Evolutionary conservation across 2,113 vertebrate species (phyloP).

Genomic region (Rostratula benghalensis): DNA sequence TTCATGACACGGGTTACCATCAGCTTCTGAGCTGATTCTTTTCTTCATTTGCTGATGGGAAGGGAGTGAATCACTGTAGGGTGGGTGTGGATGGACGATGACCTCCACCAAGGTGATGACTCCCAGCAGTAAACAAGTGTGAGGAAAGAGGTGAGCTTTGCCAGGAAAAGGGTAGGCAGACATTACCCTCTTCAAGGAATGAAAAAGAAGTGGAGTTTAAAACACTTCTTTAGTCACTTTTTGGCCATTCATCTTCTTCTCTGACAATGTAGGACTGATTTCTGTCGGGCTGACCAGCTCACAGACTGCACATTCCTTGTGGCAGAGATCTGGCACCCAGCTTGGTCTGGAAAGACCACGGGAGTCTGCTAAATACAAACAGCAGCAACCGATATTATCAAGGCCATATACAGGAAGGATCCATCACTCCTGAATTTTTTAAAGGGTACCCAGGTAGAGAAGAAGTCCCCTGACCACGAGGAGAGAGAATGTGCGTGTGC

Average conservation of each 20-base stretch:
- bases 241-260: background rate
- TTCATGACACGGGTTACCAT: background rate
- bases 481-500: background rate
- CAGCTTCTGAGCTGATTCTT: background rate
- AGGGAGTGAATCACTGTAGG: background rate
- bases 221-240: background rate
- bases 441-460: background rate
- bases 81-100: background rate
- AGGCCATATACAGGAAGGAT: background rate
- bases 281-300: background rate
- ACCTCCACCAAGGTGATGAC: background rate
- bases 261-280: background rate
- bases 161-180: background rate
- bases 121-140: slow-evolving; percentile 5
- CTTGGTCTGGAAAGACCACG: background rate
- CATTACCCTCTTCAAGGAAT: background rate
- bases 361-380: background rate
- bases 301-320: background rate
- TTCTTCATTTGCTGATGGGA: background rate
- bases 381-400: background rate
- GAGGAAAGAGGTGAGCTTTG: slow-evolving; percentile 1
- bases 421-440: background rate
- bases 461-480: background rate
- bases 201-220: background rate
- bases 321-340: background rate